Evolutionary conservation across 2,113 vertebrate genomes (phyloP).

Genomic region (Dendropsophus ebraccatus): DNA sequence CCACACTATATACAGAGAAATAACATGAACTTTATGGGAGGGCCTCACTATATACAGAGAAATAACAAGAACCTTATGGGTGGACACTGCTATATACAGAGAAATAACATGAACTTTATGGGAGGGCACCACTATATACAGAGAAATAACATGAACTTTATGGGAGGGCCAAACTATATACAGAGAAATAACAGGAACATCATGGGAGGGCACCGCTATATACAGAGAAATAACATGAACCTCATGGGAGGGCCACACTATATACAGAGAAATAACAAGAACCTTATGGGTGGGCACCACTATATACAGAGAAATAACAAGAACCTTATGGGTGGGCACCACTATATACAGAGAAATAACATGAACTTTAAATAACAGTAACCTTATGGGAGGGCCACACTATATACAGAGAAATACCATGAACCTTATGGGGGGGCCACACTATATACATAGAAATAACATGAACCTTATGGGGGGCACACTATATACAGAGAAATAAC

Average conservation of each 20-base stretch:
- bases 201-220: neutral
- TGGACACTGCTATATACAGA: neutral
- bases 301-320: too few species aligned
- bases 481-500: too few species aligned
- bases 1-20: neutral
- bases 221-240: neutral
- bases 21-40: neutral
- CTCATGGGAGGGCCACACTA: too few species aligned
- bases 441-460: too few species aligned
- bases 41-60: neutral
- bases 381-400: too few species aligned
- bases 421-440: too few species aligned
- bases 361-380: too few species aligned
- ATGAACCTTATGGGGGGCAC: too few species aligned
- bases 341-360: too few species aligned
- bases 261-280: neutral
- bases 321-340: too few species aligned
- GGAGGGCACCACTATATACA: neutral
- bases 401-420: too few species aligned
- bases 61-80: neutral
- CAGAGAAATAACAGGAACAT: neutral
- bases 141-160: neutral
- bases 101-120: neutral
- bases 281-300: neutral
- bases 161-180: neutral